Conservation (phyloP, 2,888 invertebrate species). For the Trachelus tabidus region DNA sequence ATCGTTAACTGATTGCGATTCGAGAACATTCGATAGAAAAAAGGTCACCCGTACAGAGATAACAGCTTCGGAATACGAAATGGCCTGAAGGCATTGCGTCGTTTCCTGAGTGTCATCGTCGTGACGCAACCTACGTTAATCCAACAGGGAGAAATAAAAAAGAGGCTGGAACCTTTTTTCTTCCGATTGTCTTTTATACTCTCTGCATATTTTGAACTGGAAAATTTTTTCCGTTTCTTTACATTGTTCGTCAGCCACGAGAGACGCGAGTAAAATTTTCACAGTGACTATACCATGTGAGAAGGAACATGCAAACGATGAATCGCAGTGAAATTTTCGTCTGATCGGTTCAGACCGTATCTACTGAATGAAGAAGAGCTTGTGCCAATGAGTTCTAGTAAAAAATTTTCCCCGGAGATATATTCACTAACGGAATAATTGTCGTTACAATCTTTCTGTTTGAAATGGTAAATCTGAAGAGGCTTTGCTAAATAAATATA, state of each 20-base stretch:
- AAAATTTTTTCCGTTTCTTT: background rate
- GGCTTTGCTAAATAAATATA: background rate
- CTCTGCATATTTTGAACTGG: background rate
- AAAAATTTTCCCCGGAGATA: background rate
- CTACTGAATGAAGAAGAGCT: background rate
- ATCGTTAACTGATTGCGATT: background rate
- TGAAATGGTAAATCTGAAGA: background rate
- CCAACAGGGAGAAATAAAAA: background rate
- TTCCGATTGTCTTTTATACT: background rate
- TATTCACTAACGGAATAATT: background rate
- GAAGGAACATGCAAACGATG: background rate
- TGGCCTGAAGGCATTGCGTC: background rate
- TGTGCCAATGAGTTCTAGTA: background rate
- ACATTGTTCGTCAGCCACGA: background rate
- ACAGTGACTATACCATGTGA: background rate
- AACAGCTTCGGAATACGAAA: background rate
- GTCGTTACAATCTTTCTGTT: background rate
- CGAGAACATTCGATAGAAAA: background rate
- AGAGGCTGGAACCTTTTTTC: background rate
- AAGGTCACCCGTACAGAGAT: background rate
- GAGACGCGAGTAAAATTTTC: background rate
- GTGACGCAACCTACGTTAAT: background rate
- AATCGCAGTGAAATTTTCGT: background rate
- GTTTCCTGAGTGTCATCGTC: background rate
- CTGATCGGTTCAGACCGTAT: background rate